Percentiles rank a stretch among this genome's conserved stretches.
Evolutionary conservation across 1,140 invertebrate species (phyloP).

Genomic region (silkworm (Bombyx mori)): DNA sequence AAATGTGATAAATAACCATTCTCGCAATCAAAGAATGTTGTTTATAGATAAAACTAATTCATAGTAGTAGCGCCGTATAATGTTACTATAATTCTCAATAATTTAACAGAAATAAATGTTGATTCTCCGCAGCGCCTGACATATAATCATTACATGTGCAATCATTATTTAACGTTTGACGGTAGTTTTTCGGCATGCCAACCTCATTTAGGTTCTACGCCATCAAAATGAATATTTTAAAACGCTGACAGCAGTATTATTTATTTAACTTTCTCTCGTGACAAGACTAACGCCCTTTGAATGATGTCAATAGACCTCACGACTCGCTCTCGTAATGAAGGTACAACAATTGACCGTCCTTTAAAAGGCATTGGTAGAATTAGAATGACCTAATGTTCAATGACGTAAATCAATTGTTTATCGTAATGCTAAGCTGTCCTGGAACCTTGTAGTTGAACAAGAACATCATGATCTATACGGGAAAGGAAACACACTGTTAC

Average conservation of each 20-base stretch:
- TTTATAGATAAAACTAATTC: too few relatives aligned
- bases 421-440: background rate
- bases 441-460: too few relatives aligned
- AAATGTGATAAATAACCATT: too few relatives aligned
- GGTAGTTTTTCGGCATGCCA: slow-evolving; percentile 6
- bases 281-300: slow-evolving; percentile 7
- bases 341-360: slow-evolving; percentile 6
- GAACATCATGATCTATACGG: too few relatives aligned
- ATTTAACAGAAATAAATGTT: background rate
- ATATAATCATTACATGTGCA: slow-evolving; percentile 7
- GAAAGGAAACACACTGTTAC: too few relatives aligned
- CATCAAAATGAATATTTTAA: slow-evolving; percentile 17
- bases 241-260: slow-evolving; percentile 18
- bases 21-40: too few relatives aligned
- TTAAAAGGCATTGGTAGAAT: slow-evolving; percentile 1
- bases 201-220: slow-evolving; percentile 3
- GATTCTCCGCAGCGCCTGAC: background rate
- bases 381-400: slow-evolving; percentile 1
- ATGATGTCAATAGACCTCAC: slow-evolving; percentile 3
- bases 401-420: slow-evolving; percentile 3
- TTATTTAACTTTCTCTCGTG: slow-evolving; percentile 28
- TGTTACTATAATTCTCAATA: background rate
- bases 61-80: too few relatives aligned
- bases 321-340: background rate
- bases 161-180: slow-evolving; percentile 8